These are phyloP conservation scores for Lysandra bellargus DNA, from an alignment of 2,888 invertebrate genomes.

Conservation along the genomic window DNA sequence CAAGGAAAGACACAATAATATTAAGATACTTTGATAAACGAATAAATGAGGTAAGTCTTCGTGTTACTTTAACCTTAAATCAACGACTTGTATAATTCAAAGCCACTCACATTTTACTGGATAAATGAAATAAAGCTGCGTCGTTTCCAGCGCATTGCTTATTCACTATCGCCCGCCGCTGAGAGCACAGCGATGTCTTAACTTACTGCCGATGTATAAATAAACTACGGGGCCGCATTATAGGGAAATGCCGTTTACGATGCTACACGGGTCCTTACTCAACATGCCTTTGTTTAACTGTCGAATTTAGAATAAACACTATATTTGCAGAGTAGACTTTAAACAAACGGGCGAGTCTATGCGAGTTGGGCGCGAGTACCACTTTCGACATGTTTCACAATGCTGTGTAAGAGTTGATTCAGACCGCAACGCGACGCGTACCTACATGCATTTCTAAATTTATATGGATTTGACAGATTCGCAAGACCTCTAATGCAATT, in stretches of 20 bases:
- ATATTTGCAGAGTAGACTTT: no score
- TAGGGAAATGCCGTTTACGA: background rate
- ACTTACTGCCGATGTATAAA: slow-evolving; percentile 7
- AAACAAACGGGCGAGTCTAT: no score
- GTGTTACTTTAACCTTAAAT: background rate
- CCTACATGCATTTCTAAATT: no score
- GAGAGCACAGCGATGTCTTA: background rate
- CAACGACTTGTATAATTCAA: background rate
- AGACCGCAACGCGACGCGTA: no score
- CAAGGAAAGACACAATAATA: no score
- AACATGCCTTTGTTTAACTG: background rate
- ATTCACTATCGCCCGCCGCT: background rate
- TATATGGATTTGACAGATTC: no score
- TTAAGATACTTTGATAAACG: no score
- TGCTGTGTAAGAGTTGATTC: no score
- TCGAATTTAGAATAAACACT: background rate
- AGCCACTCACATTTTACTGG: background rate
- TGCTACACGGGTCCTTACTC: background rate
- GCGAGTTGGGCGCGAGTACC: no score
- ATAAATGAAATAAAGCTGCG: background rate
- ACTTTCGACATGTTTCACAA: no score
- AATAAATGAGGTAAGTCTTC: no score
- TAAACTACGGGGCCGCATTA: background rate
- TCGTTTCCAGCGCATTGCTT: background rate
- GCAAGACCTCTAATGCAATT: no score